Evolutionary conservation across 2,888 invertebrate genomes (phyloP), one percentile per base, ranked within the genome.

Genomic region (Drosophila niveifrons): DNA sequence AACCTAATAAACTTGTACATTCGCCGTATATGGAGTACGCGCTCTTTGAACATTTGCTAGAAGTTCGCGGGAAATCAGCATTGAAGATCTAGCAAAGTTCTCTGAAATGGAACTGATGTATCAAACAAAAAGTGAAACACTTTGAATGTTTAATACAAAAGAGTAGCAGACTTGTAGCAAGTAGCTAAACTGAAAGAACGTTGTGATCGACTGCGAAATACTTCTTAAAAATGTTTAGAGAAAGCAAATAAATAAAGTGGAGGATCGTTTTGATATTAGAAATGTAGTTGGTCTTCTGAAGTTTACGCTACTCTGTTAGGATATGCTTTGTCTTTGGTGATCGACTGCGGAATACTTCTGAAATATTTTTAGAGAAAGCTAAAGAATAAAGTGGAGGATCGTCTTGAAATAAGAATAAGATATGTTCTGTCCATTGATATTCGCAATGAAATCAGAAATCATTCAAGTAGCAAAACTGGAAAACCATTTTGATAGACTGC

Each of bases 61-160:
- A 31, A 50, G 15, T 70, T 64, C 41, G 1, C 34, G 4, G 6
- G 65, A 59, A 59, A 72, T 72, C 72, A 72, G 50, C 23, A 2
- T 28, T 10, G 13, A 50, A 13, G 46, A 57, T 57, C 57, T 57
- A 1, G 7, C 2, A 13, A 44, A 10, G 18, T 56, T 44, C 55
- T 34, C 3, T 56, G 44, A 47, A 57, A 36, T 47, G 47, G 18
- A 57, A 57, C 55, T 56, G 44, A 34, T 46, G 10, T 56, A 56
- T 46, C 56, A 34, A 46, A 46, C 56, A 23, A 46, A 46, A 34
- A 34, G 39, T 11, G 44, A 44, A 55, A 29, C 31, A 43, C 6
- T 31, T 31, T 31, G 34, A 46, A 34, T 56, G 44, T 31, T 34
- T 41, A 13, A 41, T 13, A 8, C 15, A 41, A 13, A 13, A n/a